A percentile compares a stretch with the other conserved stretches of the same genome.
These are phyloP conservation scores for Campoplex nolae DNA, from an alignment of 2,888 invertebrate genomes.

Conservation along the genomic window DNA sequence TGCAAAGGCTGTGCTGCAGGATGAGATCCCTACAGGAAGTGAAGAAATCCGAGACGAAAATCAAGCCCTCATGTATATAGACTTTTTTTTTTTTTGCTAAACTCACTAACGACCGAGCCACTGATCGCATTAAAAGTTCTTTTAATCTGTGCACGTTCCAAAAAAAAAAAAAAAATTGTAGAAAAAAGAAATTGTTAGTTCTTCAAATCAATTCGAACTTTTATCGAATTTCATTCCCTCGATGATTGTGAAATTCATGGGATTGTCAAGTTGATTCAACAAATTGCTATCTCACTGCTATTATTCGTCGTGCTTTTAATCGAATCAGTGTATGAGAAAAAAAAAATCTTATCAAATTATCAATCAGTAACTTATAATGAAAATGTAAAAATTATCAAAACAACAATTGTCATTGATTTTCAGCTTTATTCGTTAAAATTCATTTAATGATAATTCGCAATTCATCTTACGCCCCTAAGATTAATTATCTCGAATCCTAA, in stretches of 20 bases:
- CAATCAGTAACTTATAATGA: background rate
- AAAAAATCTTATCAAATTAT: background rate
- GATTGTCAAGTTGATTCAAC: background rate
- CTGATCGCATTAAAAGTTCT: slow-evolving; percentile 16
- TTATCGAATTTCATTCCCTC: background rate
- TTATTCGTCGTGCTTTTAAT: background rate
- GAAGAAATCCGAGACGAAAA: slow-evolving; percentile 62
- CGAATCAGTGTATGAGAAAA: background rate
- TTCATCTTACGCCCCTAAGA: background rate
- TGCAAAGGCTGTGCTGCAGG: slow-evolving; percentile 5
- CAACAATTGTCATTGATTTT: background rate
- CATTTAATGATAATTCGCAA: background rate
- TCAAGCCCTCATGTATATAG: slow-evolving; percentile 40
- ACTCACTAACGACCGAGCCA: slow-evolving; percentile 41
- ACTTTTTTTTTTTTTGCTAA: slow-evolving; percentile 19
- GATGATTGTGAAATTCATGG: background rate
- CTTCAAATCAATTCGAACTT: background rate
- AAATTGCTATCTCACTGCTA: background rate
- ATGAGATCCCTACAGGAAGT: slow-evolving; percentile 61
- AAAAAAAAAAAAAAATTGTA: background rate
- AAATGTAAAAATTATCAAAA: background rate
- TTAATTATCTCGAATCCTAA: background rate
- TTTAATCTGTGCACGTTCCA: background rate
- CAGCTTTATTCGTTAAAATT: background rate
- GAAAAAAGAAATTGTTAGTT: background rate